phyloP scores from a whole-genome alignment of 2,888 invertebrate species.

The Syritta pipiens region DNA sequence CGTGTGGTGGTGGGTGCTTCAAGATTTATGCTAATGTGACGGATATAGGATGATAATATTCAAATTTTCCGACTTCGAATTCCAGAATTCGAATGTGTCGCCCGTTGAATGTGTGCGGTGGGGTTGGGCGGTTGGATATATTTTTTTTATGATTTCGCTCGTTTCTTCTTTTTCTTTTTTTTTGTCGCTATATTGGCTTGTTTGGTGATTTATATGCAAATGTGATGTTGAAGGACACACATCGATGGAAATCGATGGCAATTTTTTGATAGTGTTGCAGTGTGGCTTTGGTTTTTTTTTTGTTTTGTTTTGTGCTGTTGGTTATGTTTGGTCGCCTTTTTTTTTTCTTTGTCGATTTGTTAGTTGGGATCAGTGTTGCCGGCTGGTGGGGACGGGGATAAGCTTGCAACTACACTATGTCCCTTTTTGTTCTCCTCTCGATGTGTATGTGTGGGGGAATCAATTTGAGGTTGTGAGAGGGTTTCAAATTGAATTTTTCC shows the following conservation, averaged over 20 bases:
- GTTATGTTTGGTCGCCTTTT: slow-evolving; percentile 3
- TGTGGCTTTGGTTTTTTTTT: slow-evolving; percentile 34
- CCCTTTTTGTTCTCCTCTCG: slow-evolving; percentile 35
- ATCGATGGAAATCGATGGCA: slow-evolving; percentile 69
- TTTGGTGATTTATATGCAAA: slow-evolving; percentile 69
- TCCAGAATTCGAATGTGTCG: slow-evolving; percentile 59
- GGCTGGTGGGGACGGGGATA: slow-evolving; percentile 22
- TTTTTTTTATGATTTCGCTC: slow-evolving; percentile 63
- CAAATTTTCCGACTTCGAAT: slow-evolving; percentile 63
- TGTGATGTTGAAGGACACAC: slow-evolving; percentile 67
- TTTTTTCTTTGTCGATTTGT: slow-evolving; percentile 48
- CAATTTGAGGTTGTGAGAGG: slow-evolving; percentile 66
- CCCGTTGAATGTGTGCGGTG: slow-evolving; percentile 24
- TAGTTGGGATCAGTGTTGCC: slow-evolving; percentile 49
- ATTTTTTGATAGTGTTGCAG: slow-evolving; percentile 69
- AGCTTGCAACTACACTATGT: slow-evolving; percentile 50
- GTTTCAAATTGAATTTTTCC: slow-evolving; percentile 69
- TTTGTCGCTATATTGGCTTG: slow-evolving; percentile 61
- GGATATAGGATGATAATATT: slow-evolving; percentile 68
- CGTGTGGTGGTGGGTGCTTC: slow-evolving; percentile 10
- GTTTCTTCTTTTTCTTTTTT: slow-evolving; percentile 23
- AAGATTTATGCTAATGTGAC: slow-evolving; percentile 69
- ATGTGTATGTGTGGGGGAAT: slow-evolving; percentile 61
- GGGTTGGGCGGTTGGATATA: slow-evolving; percentile 16
- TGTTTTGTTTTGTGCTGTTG: slow-evolving; percentile 22